Conservation (phyloP, 1,140 invertebrate species). For the Aphelenchoides avenae region DNA sequence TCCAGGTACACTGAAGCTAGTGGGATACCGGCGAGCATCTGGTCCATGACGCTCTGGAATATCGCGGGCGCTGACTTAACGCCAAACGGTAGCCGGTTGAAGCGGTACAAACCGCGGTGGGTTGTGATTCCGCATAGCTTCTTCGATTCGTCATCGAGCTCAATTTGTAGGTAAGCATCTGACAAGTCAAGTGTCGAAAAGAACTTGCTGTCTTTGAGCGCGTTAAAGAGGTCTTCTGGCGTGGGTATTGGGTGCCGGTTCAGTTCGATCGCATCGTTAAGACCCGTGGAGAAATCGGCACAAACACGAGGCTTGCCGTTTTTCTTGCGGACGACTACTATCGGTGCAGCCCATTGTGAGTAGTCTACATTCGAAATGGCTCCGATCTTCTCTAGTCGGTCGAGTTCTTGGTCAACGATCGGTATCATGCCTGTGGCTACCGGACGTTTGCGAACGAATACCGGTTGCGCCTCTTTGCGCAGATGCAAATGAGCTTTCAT, state of each 20-base stretch:
- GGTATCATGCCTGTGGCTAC: no score
- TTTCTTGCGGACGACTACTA: no score
- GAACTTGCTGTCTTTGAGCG: not conserved
- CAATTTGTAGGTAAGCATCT: slow-evolving; percentile 37
- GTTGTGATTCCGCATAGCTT: slow-evolving; percentile 25
- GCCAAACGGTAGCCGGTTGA: slow-evolving; percentile 62
- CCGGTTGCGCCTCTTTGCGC: no score
- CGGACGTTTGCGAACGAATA: no score
- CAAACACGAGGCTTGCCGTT: no score
- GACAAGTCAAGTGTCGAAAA: slow-evolving; percentile 36
- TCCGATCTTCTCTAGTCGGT: no score
- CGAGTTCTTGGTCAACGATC: no score
- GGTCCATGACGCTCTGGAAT: slow-evolving; percentile 62
- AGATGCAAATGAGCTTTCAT: no score
- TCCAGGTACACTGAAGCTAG: slow-evolving; percentile 40
- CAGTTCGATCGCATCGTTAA: slow-evolving; percentile 29
- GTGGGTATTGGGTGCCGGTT: slow-evolving; percentile 37
- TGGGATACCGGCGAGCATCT: slow-evolving; percentile 48
- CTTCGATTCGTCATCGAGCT: slow-evolving; percentile 28
- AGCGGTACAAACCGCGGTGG: slow-evolving; percentile 49
- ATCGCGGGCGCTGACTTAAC: slow-evolving; percentile 62
- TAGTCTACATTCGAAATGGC: no score
- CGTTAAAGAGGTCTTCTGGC: slow-evolving; percentile 36
- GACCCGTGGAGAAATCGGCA: slow-evolving; percentile 46
- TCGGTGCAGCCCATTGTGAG: no score